Base-by-base conservation (phyloP, 1,140 invertebrate genomes). In the Lordiphosa mommai region DNA sequence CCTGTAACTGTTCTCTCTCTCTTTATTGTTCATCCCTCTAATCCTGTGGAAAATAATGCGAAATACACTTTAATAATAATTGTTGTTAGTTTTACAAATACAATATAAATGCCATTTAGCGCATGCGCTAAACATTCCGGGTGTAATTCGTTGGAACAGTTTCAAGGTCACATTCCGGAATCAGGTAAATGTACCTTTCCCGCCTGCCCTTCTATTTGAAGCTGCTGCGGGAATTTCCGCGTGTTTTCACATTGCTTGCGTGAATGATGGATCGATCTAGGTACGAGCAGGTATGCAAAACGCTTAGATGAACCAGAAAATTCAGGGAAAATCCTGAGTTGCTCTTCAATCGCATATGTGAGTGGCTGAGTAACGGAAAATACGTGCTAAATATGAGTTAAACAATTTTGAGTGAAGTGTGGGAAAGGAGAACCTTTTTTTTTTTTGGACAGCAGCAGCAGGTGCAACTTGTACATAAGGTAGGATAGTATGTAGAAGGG, bases 51-150 rank as follows among this genome's bases (percentile, higher is more conserved):
- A 80, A 84, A 84, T 84, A 84, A 84, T 84, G 77, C 72, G 77
- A 84, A 84, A 84, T 84, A 84, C 77, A 72, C 72, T 84, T 84
- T 84, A 84, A 84, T 84, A 82, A 82, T 82, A 77, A 84, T 84
- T 84, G 77, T 84, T 84, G 77, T 84, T 84, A 84, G 84, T 84
- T 76, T 72, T 77, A 77, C 77, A 84, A 67, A 76, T 61, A 70
- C 76, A 76, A 76, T 84, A 77, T 84, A 72, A 84, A 84, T 72
- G 72, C 80, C 80, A 86, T 86, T 86, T 86, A 77, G 73, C 80
- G 80, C 73, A 74, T 76, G 67, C 74, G 80, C 80, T 86, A 86
- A 86, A 74, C 70, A 60, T 48, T 68, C 51, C 52, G 72, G 57
- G 80, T 80, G 74, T 80, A 86, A 86, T 86, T 86, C 80, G n/a